phyloP scores from a whole-genome alignment of 2,888 invertebrate species.

The Drosophila prostipennis region DNA sequence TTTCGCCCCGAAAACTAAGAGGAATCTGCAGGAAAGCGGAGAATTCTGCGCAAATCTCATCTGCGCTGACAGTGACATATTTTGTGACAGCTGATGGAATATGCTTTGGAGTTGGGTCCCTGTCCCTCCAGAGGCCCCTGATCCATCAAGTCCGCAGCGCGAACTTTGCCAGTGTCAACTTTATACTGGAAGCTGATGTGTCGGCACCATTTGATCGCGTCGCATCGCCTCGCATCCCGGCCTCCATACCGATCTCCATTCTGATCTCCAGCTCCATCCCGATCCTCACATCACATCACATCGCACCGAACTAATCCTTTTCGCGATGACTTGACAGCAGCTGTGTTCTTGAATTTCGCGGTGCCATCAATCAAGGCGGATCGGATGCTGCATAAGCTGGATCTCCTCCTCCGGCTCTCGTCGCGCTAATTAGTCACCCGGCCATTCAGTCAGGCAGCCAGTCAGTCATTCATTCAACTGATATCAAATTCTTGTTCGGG shows the following conservation, averaged over 20 bases:
- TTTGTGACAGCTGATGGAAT: conserved; percentile 83
- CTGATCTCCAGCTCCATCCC: not conserved
- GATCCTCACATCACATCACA: conserved; percentile 38
- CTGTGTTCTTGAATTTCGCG: conserved; percentile 83
- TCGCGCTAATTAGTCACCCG: conserved; percentile 80
- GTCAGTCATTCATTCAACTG: conserved; percentile 39
- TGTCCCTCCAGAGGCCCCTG: conserved; percentile 18
- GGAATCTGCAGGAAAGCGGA: conserved; percentile 22
- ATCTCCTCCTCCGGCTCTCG: conserved; percentile 35
- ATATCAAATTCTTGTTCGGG: conserved; percentile 53
- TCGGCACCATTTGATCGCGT: conserved; percentile 82
- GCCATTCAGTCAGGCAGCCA: conserved; percentile 42
- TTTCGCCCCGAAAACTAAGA: conserved; percentile 39
- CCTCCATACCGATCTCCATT: conserved; percentile 3
- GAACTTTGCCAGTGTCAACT: conserved; percentile 77
- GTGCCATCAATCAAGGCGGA: conserved; percentile 82
- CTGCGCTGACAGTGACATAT: conserved; percentile 82
- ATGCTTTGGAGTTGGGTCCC: conserved; percentile 61
- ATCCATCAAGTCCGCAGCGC: conserved; percentile 71
- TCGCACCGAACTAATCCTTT: conserved; percentile 79
- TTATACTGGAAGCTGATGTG: conserved; percentile 68
- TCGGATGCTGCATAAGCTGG: conserved; percentile 39
- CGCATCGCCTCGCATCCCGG: conserved; percentile 63
- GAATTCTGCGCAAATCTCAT: conserved; percentile 77
- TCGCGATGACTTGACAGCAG: conserved; percentile 83